phyloP scores from a whole-genome alignment of 2,888 invertebrate genomes.

The Parnassius glacialis region DNA sequence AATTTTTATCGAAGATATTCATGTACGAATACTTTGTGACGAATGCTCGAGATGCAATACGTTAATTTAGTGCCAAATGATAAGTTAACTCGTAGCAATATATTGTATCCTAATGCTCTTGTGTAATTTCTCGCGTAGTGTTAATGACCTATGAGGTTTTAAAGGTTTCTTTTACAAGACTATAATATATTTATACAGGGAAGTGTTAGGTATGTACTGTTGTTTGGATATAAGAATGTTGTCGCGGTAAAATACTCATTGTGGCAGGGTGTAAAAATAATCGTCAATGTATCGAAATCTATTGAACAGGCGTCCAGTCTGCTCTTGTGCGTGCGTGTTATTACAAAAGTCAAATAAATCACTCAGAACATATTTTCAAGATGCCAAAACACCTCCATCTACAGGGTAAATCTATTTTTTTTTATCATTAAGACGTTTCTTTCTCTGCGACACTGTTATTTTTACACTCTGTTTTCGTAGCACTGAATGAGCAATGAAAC shows the following conservation, averaged over 20 bases:
- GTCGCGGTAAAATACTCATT: conserved; percentile 78
- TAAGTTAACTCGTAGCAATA: conserved; percentile 81
- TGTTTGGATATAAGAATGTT: conserved; percentile 74
- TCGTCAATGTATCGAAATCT: conserved; percentile 34
- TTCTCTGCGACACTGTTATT: conserved; percentile 43
- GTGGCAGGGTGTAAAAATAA: conserved; percentile 73
- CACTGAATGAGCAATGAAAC: conserved; percentile 79
- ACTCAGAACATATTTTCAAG: conserved; percentile 1
- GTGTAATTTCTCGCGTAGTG: conserved; percentile 78
- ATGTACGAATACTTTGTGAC: conserved; percentile 68
- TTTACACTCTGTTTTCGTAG: conserved; percentile 73
- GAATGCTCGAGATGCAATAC: conserved; percentile 79
- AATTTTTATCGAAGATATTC: conserved; percentile 63
- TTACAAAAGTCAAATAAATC: background rate
- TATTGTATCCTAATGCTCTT: conserved; percentile 78
- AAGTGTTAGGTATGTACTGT: conserved; percentile 77
- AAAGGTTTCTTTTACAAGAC: conserved; percentile 80
- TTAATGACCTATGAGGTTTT: conserved; percentile 78
- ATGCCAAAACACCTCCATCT: conserved; percentile 28
- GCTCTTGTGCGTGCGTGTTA: background rate
- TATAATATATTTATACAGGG: conserved; percentile 80
- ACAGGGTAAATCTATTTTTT: conserved; percentile 31
- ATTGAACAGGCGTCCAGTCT: conserved; percentile 26
- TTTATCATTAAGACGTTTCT: conserved; percentile 6
- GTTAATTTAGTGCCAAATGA: conserved; percentile 82